Evolutionary conservation across 1,140 invertebrate genomes (phyloP).

Genomic region (Lethrus apterus): DNA sequence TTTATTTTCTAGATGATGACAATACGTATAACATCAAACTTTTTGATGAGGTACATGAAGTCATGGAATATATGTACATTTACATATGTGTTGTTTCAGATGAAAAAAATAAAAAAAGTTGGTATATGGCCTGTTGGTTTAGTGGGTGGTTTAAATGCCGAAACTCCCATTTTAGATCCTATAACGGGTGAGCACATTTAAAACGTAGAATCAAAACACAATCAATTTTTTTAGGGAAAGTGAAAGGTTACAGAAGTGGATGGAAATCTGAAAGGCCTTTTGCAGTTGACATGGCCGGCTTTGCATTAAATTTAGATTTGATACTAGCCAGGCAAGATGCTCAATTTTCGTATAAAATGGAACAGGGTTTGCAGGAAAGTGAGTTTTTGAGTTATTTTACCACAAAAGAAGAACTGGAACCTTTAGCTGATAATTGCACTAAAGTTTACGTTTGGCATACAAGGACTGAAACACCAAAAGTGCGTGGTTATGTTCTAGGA

Average conservation of each 20-base stretch:
- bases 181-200: conserved; percentile 43
- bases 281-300: conserved; percentile 98
- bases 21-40: conserved; percentile 88
- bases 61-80: conserved; percentile 20
- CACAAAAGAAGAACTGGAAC: conserved; percentile 75
- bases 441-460: conserved; percentile 98
- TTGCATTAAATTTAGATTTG: conserved; percentile 83
- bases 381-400: conserved; percentile 77
- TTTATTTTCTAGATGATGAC: conserved; percentile 99
- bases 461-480: conserved; percentile 75
- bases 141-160: conserved; percentile 82
- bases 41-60: conserved; percentile 71
- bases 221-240: conserved; percentile 45
- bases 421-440: conserved; percentile 80
- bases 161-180: conserved; percentile 66
- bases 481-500: conserved; percentile 62
- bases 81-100: conserved; percentile 44
- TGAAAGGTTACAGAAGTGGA: conserved; percentile 73
- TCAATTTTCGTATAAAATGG: conserved; percentile 73
- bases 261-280: conserved; percentile 88
- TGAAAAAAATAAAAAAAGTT: conserved; percentile 76
- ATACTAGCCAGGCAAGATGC: conserved; percentile 71
- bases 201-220: conserved; percentile 5
- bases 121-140: conserved; percentile 97
- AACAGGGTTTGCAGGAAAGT: conserved; percentile 87